Evolutionary conservation across 1,140 invertebrate species (phyloP).

Genomic region (Helicoverpa armigera): DNA sequence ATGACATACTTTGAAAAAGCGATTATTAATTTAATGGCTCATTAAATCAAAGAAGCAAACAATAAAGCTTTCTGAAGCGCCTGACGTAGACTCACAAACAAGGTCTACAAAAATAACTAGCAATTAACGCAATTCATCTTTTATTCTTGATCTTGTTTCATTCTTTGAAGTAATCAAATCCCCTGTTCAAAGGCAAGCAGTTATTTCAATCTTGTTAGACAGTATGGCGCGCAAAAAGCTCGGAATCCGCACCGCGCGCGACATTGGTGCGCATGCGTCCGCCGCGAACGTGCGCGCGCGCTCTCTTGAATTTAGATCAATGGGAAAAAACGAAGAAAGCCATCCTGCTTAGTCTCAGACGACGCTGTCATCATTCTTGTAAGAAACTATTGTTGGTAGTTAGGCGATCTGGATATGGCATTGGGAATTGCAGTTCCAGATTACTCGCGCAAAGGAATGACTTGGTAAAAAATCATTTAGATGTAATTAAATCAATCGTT

Average conservation of each 20-base stretch:
- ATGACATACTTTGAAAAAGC: neutral
- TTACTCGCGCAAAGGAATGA: conserved; percentile 23
- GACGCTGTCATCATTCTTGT: conserved; percentile 64
- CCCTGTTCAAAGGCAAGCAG: conserved; percentile 69
- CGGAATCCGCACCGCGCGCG: conserved; percentile 65
- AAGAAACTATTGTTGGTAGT: conserved; percentile 62
- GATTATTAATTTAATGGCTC: neutral
- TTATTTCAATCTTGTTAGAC: conserved; percentile 82
- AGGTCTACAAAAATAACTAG: conserved; percentile 40
- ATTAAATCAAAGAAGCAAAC: neutral
- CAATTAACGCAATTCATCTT: conserved; percentile 54
- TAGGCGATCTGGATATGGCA: conserved; percentile 37
- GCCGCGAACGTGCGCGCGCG: conserved; percentile 66
- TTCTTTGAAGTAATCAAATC: conserved; percentile 68
- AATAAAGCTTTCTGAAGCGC: neutral
- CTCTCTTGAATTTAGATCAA: conserved; percentile 81
- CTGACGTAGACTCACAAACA: conserved; percentile 26
- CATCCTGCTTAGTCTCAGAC: conserved; percentile 63
- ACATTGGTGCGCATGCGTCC: conserved; percentile 68
- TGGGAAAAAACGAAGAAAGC: conserved; percentile 63
- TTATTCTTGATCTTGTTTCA: conserved; percentile 52
- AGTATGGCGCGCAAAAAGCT: conserved; percentile 78
- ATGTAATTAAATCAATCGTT: conserved; percentile 36
- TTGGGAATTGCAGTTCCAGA: conserved; percentile 31
- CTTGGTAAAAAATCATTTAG: conserved; percentile 25